These are phyloP conservation scores for Dolichomitus sp. DNA, from an alignment of 2,888 invertebrate species.

Conservation along the genomic window DNA sequence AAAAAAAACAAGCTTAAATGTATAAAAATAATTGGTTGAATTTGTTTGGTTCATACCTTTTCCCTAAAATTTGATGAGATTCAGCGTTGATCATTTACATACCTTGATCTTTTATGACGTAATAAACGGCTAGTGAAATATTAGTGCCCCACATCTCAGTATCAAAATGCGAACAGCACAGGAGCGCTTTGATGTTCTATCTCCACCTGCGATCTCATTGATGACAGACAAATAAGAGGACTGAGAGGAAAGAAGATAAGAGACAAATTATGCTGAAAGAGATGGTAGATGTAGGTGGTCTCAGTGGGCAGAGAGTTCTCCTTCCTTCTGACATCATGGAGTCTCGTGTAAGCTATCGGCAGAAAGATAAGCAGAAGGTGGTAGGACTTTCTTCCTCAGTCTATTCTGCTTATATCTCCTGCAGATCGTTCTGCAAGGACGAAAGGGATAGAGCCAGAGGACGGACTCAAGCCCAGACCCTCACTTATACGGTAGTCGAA, in stretches of 20 bases:
- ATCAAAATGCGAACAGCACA: constrained; percentile 7
- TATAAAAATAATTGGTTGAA: neutral
- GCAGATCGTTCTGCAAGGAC: constrained; percentile 15
- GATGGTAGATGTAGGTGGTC: constrained; percentile 85
- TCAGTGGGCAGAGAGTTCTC: constrained; percentile 68
- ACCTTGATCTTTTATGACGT: neutral
- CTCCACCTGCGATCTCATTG: constrained; percentile 77
- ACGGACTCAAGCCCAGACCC: constrained; percentile 62
- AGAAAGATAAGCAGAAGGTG: constrained; percentile 59
- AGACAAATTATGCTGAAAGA: constrained; percentile 76
- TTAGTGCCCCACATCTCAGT: neutral
- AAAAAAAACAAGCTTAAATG: too few relatives aligned
- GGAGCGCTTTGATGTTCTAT: constrained; percentile 49
- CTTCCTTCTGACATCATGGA: constrained; percentile 43
- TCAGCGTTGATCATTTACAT: neutral
- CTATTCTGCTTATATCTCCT: constrained; percentile 44
- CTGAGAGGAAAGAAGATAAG: constrained; percentile 57
- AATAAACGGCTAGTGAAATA: neutral
- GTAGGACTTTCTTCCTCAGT: constrained; percentile 51
- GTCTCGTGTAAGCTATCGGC: constrained; percentile 50
- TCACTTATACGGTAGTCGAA: constrained; percentile 85
- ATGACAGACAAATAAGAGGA: constrained; percentile 64
- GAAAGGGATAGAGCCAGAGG: neutral
- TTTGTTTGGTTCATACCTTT: neutral
- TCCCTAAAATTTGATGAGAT: neutral